Evolutionary conservation across 1,140 invertebrate genomes (phyloP), one percentile per base, ranked within the genome.

Genomic region (Zaprionus taronus): DNA sequence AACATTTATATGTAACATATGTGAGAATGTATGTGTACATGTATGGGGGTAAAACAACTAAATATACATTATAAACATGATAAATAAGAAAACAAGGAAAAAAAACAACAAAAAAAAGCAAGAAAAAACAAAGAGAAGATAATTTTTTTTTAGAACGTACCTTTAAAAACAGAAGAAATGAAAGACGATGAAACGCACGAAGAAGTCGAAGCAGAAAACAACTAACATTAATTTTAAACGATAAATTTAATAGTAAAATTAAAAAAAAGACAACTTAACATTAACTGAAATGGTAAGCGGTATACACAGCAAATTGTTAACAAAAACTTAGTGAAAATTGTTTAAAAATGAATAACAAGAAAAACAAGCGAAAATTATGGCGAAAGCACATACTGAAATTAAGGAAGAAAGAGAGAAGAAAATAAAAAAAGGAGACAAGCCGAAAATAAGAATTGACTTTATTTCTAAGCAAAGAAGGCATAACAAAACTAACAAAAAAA

Each of bases 91-190:
- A 51, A 36, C 1, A 69, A 26, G 41, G 2, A 49, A 41, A 47
- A 58, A 57, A 56, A n/a, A 17, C 51, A 58, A 11, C 44, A 41
- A 12, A 56, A 14, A 20, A 22, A 28, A 9, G 24, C n/a, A 71
- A 38, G 38, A 53, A 31, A 44, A 56, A 31, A 24, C 17, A 41
- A 49, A 24, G 2, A 47, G 14, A 72, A 61, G 56, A 81, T 24
- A 74, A 64, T 87, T 76, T 73, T 87, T 87, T 87, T 87, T 87
- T 87, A 84, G 81, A 81, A 84, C 69, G 84, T 87, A 87, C 84
- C 84, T 87, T 87, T 89, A 89, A 80, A 61, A 72, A 56, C 51
- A 6, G 53, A 67, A 71, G 24, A 44, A 44, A 72, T 55, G 62
- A 47, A 28, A 34, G 41, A 63, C 55, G 60, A 71, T 60, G 20